Evolutionary conservation across 1,140 invertebrate species (phyloP).

Genomic region (Paraescarpia echinospica): DNA sequence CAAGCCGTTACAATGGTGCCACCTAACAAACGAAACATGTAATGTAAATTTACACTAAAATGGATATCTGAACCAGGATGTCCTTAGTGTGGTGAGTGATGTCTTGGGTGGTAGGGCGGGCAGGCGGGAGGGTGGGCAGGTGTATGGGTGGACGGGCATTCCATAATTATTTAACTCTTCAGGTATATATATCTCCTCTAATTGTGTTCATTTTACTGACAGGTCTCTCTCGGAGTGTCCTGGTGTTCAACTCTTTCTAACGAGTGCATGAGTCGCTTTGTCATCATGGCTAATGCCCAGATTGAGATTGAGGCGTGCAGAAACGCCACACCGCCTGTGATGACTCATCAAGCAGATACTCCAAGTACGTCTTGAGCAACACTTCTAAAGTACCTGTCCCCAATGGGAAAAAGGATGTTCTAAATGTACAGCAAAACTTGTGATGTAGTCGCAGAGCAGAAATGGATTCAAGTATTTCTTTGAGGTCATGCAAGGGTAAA

Average conservation of each 20-base stretch:
- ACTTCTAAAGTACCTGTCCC: neutral
- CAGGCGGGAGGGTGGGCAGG: no score
- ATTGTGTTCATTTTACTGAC: neutral
- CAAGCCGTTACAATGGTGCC: no score
- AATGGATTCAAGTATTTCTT: neutral
- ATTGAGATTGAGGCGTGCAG: neutral
- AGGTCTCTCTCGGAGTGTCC: slow-evolving; percentile 12
- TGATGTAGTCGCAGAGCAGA: neutral
- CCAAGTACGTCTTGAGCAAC: neutral
- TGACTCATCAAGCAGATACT: neutral
- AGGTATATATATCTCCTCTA: neutral
- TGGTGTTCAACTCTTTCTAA: slow-evolving; percentile 3
- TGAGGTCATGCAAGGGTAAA: no score
- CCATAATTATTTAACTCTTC: neutral
- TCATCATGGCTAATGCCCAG: neutral
- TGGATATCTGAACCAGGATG: no score
- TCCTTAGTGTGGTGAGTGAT: no score
- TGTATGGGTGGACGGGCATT: no score
- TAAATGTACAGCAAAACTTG: neutral
- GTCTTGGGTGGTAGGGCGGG: no score
- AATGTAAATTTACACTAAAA: no score
- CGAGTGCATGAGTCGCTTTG: neutral
- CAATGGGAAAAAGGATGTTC: neutral
- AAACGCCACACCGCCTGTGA: neutral
- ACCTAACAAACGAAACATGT: no score